A percentile compares a stretch with the other conserved stretches of the same genome.
These are phyloP conservation scores for Melanotus villosus DNA, from an alignment of 2,888 invertebrate species.

Conservation along the genomic window DNA sequence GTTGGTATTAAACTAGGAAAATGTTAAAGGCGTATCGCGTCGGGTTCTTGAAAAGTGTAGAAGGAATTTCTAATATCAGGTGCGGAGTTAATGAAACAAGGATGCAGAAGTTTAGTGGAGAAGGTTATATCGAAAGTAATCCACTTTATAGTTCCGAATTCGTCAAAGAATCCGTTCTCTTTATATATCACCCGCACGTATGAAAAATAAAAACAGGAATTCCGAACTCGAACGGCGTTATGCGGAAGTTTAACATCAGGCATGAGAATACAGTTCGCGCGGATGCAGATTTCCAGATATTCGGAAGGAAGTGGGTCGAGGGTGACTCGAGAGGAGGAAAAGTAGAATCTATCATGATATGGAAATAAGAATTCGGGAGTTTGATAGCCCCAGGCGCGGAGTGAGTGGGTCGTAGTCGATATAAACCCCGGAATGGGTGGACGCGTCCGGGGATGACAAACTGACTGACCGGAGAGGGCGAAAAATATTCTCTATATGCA, in stretches of 20 bases:
- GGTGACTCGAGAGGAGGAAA: slow-evolving; percentile 54
- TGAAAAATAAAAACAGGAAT: slow-evolving; percentile 46
- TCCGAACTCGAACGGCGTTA: slow-evolving; percentile 45
- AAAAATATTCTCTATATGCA: slow-evolving; percentile 46
- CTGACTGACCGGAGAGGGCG: slow-evolving; percentile 40
- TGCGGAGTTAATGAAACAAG: slow-evolving; percentile 10
- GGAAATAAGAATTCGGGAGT: slow-evolving; percentile 64
- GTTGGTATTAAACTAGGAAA: too few species aligned
- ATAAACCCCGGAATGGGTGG: slow-evolving; percentile 36
- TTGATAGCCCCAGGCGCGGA: slow-evolving; percentile 59
- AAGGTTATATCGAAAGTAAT: slow-evolving; percentile 33
- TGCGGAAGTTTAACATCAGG: slow-evolving; percentile 49
- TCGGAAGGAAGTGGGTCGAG: slow-evolving; percentile 50
- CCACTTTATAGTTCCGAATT: slow-evolving; percentile 35
- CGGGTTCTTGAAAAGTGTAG: too few species aligned
- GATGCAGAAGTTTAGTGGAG: slow-evolving; percentile 19
- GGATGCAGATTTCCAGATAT: slow-evolving; percentile 46
- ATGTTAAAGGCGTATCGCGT: too few species aligned
- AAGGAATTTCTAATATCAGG: slow-evolving; percentile 9
- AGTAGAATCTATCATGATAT: slow-evolving; percentile 65
- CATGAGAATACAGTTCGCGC: slow-evolving; percentile 48
- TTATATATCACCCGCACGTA: slow-evolving; percentile 42
- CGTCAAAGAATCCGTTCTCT: slow-evolving; percentile 42
- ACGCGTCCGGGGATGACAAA: slow-evolving; percentile 43
- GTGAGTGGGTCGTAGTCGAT: slow-evolving; percentile 42